phyloP scores from a whole-genome alignment of 2,888 invertebrate species.

The Gerris lacustris region DNA sequence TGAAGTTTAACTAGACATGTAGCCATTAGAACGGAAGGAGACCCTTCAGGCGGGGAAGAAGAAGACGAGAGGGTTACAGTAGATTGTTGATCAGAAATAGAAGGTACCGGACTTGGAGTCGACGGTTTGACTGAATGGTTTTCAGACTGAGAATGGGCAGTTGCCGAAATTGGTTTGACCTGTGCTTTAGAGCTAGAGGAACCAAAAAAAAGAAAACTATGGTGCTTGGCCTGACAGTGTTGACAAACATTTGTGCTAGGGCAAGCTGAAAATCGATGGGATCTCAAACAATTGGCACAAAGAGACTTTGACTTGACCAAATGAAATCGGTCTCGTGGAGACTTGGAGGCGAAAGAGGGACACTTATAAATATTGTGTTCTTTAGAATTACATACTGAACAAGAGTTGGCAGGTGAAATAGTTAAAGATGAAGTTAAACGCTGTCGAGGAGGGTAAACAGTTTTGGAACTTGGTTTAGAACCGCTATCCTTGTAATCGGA shows the following conservation, averaged over 20 bases:
- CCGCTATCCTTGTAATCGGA: background rate
- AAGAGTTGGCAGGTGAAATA: background rate
- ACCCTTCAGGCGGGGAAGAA: background rate
- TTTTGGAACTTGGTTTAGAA: background rate
- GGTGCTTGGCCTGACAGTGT: background rate
- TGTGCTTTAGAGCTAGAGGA: background rate
- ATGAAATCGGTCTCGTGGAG: background rate
- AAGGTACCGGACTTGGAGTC: background rate
- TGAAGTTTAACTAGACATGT: slow-evolving; percentile 3
- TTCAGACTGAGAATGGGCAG: background rate
- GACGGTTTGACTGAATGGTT: background rate
- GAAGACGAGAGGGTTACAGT: background rate
- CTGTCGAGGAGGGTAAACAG: background rate
- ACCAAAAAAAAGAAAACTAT: background rate
- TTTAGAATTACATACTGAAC: background rate
- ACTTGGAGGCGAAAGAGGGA: background rate
- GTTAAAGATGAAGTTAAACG: background rate
- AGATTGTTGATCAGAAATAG: background rate
- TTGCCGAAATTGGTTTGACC: background rate
- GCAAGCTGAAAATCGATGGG: background rate
- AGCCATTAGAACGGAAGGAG: background rate
- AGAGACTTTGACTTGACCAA: background rate
- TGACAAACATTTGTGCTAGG: background rate
- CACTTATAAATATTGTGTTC: background rate
- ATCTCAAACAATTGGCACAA: background rate